Evolutionary conservation across 1,140 invertebrate species (phyloP).

Genomic region (Ladona fulva): DNA sequence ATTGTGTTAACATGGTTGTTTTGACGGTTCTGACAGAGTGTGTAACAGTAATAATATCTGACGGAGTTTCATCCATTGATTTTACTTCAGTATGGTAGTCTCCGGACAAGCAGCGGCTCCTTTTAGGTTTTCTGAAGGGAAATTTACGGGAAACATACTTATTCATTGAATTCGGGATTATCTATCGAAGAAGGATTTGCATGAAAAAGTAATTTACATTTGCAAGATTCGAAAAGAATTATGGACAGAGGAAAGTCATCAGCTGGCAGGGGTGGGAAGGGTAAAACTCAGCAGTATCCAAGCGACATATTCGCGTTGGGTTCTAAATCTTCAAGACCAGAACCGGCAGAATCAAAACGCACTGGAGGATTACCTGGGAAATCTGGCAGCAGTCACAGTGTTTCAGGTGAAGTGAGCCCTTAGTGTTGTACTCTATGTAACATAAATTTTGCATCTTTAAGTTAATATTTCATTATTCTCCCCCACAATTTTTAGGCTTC

Average conservation of each 20-base stretch:
- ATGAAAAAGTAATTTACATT: neutral
- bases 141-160: too few relatives aligned
- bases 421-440: too few relatives aligned
- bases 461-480: neutral
- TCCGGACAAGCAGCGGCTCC: too few relatives aligned
- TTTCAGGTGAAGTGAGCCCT: conserved; percentile 34
- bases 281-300: conserved; percentile 52
- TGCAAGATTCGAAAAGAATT: conserved; percentile 18
- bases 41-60: too few relatives aligned
- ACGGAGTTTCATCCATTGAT: too few relatives aligned
- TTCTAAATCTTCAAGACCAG: conserved; percentile 40
- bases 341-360: conserved; percentile 44
- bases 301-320: conserved; percentile 51
- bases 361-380: conserved; percentile 40
- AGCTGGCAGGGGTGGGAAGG: conserved; percentile 44
- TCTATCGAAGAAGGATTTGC: too few relatives aligned
- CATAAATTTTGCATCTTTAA: too few relatives aligned
- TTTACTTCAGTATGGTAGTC: too few relatives aligned
- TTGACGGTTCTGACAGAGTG: too few relatives aligned
- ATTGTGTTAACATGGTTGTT: too few relatives aligned
- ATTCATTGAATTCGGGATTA: too few relatives aligned
- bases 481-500: conserved; percentile 13
- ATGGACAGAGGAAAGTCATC: conserved; percentile 49
- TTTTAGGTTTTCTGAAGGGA: too few relatives aligned
- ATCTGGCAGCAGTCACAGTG: conserved; percentile 34